These are phyloP conservation scores for Andrena fulva DNA, from an alignment of 2,888 invertebrate genomes.

Conservation along the genomic window DNA sequence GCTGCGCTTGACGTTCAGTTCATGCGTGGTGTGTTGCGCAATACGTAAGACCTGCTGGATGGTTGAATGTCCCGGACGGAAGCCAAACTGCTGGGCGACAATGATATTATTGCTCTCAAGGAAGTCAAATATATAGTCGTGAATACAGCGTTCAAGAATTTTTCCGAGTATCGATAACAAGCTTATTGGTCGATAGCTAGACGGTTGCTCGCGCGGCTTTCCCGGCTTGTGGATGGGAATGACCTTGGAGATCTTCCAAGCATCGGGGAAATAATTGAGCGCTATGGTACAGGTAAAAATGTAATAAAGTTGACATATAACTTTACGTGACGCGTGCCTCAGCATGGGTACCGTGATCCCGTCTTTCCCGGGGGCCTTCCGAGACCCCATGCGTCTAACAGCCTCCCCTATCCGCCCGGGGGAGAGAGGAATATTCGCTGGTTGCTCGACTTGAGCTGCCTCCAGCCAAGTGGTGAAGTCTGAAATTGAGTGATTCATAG, in stretches of 20 bases:
- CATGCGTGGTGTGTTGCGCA: not conserved
- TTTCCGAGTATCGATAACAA: not conserved
- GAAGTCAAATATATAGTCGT: not conserved
- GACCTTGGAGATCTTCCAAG: slow-evolving; percentile 3
- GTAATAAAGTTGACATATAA: not conserved
- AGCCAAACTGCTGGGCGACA: not conserved
- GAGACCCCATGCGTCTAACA: no score
- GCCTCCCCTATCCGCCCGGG: no score
- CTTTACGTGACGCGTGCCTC: no score
- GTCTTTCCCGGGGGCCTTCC: no score
- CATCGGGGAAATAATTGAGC: not conserved
- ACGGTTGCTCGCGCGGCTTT: not conserved
- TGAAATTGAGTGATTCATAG: no score
- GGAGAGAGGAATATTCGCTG: no score
- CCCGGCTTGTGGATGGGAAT: slow-evolving; percentile 1
- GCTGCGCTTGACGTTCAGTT: not conserved
- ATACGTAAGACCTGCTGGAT: not conserved
- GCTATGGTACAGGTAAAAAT: not conserved
- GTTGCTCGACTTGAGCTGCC: no score
- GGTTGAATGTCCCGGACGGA: not conserved
- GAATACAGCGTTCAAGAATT: not conserved
- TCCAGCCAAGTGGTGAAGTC: no score
- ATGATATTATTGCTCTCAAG: not conserved
- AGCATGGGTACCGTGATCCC: no score
- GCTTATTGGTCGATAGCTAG: slow-evolving; percentile 11